Conservation (phyloP, 2,113 vertebrate species). For the Ariopsis seemanni region DNA sequence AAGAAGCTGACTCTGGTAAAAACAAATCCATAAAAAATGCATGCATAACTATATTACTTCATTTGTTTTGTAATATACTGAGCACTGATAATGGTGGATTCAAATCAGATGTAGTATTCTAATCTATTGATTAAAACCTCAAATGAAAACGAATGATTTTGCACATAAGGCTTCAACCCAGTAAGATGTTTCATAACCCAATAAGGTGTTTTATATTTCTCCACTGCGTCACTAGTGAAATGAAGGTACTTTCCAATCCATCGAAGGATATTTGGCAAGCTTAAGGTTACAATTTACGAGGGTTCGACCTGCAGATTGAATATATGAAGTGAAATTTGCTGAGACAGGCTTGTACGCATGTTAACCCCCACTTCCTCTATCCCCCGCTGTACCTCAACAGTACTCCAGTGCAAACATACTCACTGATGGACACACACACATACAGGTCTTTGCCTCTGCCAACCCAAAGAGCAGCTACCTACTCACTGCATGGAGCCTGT, state of each 20-base stretch:
- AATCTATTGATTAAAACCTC: slow-evolving; percentile 33
- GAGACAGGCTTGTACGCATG: slow-evolving; percentile 64
- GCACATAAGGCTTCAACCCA: not conserved
- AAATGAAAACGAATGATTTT: slow-evolving; percentile 6
- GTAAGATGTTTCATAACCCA: slow-evolving; percentile 20
- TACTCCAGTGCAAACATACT: slow-evolving; percentile 21
- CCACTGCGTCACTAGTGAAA: not conserved
- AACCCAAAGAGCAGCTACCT: slow-evolving; percentile 38
- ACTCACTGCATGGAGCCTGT: slow-evolving; percentile 53
- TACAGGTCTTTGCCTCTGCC: slow-evolving; percentile 32
- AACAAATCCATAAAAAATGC: slow-evolving; percentile 31
- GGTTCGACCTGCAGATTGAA: slow-evolving; percentile 62
- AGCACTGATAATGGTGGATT: slow-evolving; percentile 9
- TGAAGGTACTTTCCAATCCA: not conserved
- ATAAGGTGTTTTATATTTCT: slow-evolving; percentile 13
- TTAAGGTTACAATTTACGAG: slow-evolving; percentile 59
- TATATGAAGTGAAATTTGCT: slow-evolving; percentile 65
- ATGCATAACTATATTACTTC: slow-evolving; percentile 31
- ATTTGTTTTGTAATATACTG: slow-evolving; percentile 27
- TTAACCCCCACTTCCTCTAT: slow-evolving; percentile 41
- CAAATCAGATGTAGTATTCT: slow-evolving; percentile 21
- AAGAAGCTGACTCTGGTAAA: slow-evolving; percentile 23
- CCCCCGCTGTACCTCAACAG: slow-evolving; percentile 10
- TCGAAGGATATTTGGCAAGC: slow-evolving; percentile 31
- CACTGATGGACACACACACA: slow-evolving; percentile 31